A percentile compares a stretch with the other conserved stretches of the same genome.
phyloP scores from a whole-genome alignment of 1,140 invertebrate species.

The Atta texana region DNA sequence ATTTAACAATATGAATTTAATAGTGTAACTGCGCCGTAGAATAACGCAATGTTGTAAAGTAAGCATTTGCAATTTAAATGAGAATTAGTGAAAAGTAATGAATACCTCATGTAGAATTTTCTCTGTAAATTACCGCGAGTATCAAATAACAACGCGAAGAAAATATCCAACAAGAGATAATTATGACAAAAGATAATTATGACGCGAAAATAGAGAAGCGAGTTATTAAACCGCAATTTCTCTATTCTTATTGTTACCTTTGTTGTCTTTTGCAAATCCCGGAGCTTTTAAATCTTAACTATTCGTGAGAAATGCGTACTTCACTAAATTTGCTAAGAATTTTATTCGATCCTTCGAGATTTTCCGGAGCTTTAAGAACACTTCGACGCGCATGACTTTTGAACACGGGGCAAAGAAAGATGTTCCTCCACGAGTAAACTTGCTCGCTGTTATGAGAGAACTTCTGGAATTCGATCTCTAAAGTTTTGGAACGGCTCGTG shows the following conservation, averaged over 20 bases:
- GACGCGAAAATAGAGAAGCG: background rate
- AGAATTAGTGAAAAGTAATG: background rate
- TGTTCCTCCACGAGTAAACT: constrained; percentile 4
- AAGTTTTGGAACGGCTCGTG: constrained; percentile 12
- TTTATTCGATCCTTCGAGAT: background rate
- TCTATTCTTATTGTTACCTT: background rate
- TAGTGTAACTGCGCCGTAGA: background rate
- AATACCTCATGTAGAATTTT: constrained; percentile 1
- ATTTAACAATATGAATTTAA: too few species aligned
- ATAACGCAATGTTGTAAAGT: background rate
- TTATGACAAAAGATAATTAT: background rate
- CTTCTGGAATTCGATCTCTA: constrained; percentile 12
- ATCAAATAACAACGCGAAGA: background rate
- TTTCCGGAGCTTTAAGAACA: background rate
- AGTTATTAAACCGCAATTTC: background rate
- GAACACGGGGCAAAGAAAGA: background rate
- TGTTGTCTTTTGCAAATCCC: background rate
- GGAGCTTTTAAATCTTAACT: background rate
- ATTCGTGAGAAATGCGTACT: background rate
- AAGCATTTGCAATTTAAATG: background rate
- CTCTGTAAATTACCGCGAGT: background rate
- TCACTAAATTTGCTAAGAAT: background rate
- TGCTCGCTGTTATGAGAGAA: background rate
- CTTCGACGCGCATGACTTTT: background rate
- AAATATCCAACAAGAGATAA: background rate